These are phyloP conservation scores for Anthrax anthrax DNA, from an alignment of 2,888 invertebrate genomes.

Conservation along the genomic window DNA sequence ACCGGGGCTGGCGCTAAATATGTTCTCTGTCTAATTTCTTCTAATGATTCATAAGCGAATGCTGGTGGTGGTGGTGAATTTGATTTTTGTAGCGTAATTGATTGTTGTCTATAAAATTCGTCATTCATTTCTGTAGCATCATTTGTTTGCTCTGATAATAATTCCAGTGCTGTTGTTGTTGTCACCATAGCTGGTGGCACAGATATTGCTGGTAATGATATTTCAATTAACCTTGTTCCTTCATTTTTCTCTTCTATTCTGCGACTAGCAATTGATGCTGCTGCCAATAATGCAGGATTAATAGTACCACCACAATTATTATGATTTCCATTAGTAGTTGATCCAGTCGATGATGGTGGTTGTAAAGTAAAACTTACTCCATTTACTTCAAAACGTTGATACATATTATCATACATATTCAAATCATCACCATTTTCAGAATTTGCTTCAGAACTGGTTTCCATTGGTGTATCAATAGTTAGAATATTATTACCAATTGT, in stretches of 20 bases:
- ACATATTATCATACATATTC: conserved; percentile 12
- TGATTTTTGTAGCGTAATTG: not conserved
- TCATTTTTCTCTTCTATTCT: conserved; percentile 20
- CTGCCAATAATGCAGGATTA: conserved; percentile 32
- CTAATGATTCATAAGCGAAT: conserved; percentile 16
- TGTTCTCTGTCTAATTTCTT: conserved; percentile 17
- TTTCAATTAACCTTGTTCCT: conserved; percentile 19
- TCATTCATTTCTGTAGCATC: conserved; percentile 4
- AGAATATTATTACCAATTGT: conserved; percentile 1
- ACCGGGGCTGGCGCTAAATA: conserved; percentile 28
- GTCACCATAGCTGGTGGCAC: conserved; percentile 13
- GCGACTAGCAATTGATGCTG: conserved; percentile 29
- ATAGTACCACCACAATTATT: conserved; percentile 20
- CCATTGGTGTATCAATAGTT: conserved; percentile 9
- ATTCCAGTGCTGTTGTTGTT: conserved; percentile 11
- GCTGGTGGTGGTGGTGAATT: conserved; percentile 13
- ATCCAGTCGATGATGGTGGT: conserved; percentile 2
- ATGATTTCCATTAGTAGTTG: not conserved
- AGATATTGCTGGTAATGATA: conserved; percentile 6
- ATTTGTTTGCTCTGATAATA: conserved; percentile 1
- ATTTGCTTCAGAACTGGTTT: conserved; percentile 14
- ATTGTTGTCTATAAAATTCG: conserved; percentile 10
- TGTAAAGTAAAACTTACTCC: conserved; percentile 8
- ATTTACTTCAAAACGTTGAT: conserved; percentile 12
- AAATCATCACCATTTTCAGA: conserved; percentile 14